Evolutionary conservation across 2,797 vertebrate species (phyloP).

Genomic region (Aplochiton taeniatus): DNA sequence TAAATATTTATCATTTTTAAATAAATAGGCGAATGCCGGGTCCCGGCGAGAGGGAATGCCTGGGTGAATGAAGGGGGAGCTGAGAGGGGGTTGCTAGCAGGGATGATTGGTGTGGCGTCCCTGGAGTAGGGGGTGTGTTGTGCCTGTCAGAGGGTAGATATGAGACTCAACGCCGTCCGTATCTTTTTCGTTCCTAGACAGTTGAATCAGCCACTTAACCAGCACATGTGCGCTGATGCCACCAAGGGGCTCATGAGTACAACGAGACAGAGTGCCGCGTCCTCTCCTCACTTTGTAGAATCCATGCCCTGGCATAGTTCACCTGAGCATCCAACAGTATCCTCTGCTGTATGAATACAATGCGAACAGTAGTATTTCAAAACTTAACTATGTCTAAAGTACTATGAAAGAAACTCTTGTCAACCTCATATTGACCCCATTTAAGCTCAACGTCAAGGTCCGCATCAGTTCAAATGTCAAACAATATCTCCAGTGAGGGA

Average conservation of each 20-base stretch:
- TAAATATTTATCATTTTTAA: slow-evolving; percentile 83
- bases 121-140: slow-evolving; percentile 49
- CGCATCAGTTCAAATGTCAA: too few species aligned
- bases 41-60: slow-evolving; percentile 36
- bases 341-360: too few species aligned
- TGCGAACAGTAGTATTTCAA: too few species aligned
- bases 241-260: slow-evolving; percentile 43
- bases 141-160: slow-evolving; percentile 69
- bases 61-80: slow-evolving; percentile 22
- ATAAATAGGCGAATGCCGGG: slow-evolving; percentile 71
- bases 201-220: slow-evolving; percentile 53
- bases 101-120: slow-evolving; percentile 64
- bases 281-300: not conserved
- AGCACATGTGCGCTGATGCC: slow-evolving; percentile 21
- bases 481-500: too few species aligned
- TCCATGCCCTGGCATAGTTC: too few species aligned
- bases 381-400: too few species aligned
- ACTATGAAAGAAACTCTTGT: too few species aligned
- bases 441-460: too few species aligned
- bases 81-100: slow-evolving; percentile 49
- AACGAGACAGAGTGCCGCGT: slow-evolving; percentile 4
- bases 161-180: slow-evolving; percentile 54
- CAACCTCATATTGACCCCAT: too few species aligned
- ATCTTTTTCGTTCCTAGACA: slow-evolving; percentile 61
- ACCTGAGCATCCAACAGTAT: too few species aligned